phyloP scores from a whole-genome alignment of 2,113 vertebrate species.

The Hippocampus barbouri region DNA sequence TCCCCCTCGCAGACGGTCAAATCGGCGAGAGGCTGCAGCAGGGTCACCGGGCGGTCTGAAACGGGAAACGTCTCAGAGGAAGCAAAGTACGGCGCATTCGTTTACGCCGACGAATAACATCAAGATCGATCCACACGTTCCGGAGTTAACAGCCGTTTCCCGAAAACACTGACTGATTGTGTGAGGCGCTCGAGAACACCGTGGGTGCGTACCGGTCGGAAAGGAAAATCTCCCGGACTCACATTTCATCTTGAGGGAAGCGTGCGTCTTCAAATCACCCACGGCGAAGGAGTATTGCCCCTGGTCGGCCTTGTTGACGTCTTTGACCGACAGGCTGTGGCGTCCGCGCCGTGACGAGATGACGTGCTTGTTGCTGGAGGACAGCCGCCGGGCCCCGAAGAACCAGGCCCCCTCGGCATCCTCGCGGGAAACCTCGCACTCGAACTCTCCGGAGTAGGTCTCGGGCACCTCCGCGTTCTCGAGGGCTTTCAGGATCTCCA shows the following conservation, averaged over 20 bases:
- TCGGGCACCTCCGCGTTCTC: conserved; percentile 89
- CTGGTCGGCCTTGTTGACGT: conserved; percentile 93
- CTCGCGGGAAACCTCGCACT: conserved; percentile 87
- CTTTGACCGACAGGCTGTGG: conserved; percentile 86
- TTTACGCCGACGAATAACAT: no score
- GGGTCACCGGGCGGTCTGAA: conserved; percentile 85
- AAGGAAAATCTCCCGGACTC: conserved; percentile 52
- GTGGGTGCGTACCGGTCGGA: no score
- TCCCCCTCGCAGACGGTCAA: conserved; percentile 94
- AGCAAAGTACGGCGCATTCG: background rate
- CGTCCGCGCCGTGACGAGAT: conserved; percentile 88
- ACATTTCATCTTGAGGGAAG: conserved; percentile 93
- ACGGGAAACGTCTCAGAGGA: background rate
- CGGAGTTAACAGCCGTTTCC: no score
- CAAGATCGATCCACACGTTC: no score
- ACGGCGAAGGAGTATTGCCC: conserved; percentile 88
- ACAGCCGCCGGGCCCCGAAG: conserved; percentile 79
- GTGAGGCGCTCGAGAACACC: no score
- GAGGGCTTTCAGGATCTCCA: conserved; percentile 87
- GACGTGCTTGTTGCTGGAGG: conserved; percentile 78
- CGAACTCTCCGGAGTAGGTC: conserved; percentile 87
- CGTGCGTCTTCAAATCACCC: conserved; percentile 80
- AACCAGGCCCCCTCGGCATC: conserved; percentile 92
- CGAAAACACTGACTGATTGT: no score
- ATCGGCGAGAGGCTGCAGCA: conserved; percentile 89